phyloP scores from a whole-genome alignment of 1,140 invertebrate species.

The Cotesia chilonis region DNA sequence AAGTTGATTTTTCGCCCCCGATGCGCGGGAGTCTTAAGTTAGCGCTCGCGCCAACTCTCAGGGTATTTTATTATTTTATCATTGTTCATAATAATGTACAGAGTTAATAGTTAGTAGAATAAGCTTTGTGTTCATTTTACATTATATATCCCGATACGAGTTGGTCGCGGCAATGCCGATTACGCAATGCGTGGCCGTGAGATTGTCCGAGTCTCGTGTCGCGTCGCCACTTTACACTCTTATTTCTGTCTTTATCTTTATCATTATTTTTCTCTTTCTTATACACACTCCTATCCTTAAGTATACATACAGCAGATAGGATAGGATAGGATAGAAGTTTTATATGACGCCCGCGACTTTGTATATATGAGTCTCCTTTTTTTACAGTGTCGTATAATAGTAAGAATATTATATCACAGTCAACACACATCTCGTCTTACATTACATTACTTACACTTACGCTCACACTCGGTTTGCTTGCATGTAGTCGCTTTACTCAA shows the following conservation, averaged over 20 bases:
- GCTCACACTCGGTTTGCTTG: no score
- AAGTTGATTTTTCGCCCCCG: no score
- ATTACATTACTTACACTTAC: no score
- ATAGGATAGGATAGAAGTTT: not conserved
- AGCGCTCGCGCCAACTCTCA: no score
- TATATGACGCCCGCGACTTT: not conserved
- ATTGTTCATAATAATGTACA: no score
- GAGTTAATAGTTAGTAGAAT: not conserved
- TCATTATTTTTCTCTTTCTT: conserved; percentile 13
- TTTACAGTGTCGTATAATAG: no score
- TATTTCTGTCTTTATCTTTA: not conserved
- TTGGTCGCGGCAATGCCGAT: conserved; percentile 53
- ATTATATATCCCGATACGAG: conserved; percentile 45
- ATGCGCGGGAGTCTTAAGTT: no score
- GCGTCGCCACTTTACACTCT: conserved; percentile 15
- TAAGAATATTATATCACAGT: no score
- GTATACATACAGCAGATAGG: not conserved
- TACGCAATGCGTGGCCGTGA: conserved; percentile 65
- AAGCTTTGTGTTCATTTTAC: conserved; percentile 54
- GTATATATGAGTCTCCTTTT: no score
- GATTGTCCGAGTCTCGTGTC: conserved; percentile 51
- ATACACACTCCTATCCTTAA: conserved; percentile 14
- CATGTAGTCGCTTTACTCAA: no score
- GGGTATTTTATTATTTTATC: no score
- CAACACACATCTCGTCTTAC: no score